Percentiles rank a stretch among this genome's conserved stretches.
Conservation (phyloP, 2,113 vertebrate species). For the Eclectus roratus region DNA sequence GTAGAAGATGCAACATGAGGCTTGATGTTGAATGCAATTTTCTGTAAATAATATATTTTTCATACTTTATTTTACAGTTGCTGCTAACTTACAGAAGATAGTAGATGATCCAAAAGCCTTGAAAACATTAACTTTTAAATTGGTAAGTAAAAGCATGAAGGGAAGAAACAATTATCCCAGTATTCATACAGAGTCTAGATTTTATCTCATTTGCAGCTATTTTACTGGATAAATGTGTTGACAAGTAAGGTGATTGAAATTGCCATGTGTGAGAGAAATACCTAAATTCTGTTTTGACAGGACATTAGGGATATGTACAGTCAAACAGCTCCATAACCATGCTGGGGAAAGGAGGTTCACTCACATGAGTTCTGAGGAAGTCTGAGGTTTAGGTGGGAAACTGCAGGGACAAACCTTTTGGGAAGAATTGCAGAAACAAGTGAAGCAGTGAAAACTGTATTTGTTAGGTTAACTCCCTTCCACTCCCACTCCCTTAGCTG, state of each 20-base stretch:
- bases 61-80: constrained; percentile 83
- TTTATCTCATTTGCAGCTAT: background rate
- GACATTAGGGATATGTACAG: background rate
- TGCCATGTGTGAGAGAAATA: background rate
- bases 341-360: background rate
- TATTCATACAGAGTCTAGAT: background rate
- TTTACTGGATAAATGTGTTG: background rate
- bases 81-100: constrained; percentile 99
- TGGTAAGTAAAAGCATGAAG: constrained; percentile 85
- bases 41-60: constrained; percentile 11
- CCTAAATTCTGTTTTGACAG: background rate
- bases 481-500: background rate
- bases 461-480: background rate
- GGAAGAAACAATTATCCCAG: background rate
- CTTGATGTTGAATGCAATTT: constrained; percentile 33
- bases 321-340: background rate
- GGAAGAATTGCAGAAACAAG: background rate
- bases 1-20: background rate
- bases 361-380: background rate
- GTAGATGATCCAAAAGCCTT: constrained; percentile 95
- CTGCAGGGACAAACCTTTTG: background rate
- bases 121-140: constrained; percentile 97
- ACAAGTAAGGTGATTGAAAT: background rate
- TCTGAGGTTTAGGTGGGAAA: background rate
- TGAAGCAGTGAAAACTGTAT: background rate